Evolutionary conservation across 2,113 vertebrate species (phyloP).

Genomic region (Argyrosomus japonicus): DNA sequence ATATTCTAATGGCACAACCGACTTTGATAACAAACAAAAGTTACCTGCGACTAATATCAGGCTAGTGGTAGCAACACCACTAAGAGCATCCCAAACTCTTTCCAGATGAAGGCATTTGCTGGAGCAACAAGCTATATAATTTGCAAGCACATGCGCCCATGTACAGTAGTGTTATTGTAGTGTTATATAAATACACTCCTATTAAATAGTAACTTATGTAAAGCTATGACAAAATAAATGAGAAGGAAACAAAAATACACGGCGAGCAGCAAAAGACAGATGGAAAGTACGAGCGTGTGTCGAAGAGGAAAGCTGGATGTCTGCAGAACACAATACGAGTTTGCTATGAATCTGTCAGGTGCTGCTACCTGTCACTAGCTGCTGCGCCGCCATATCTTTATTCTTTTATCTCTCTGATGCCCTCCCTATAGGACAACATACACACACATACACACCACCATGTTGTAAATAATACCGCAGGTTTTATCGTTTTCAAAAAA

Average conservation of each 20-base stretch:
- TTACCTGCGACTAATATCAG: background rate
- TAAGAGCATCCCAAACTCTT: background rate
- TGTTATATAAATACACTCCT: background rate
- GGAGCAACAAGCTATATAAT: background rate
- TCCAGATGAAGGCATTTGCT: background rate
- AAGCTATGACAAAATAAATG: background rate
- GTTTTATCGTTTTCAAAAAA: constrained; percentile 62
- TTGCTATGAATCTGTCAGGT: constrained; percentile 52
- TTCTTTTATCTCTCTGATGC: constrained; percentile 63
- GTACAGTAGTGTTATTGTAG: background rate
- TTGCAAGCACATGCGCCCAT: background rate
- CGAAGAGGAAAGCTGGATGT: constrained; percentile 12
- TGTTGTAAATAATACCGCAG: constrained; percentile 51
- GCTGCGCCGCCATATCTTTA: constrained; percentile 33
- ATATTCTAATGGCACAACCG: background rate
- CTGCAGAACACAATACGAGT: constrained; percentile 31
- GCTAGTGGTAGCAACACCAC: background rate
- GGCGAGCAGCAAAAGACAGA: background rate
- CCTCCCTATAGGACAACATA: constrained; percentile 37
- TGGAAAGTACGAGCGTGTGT: background rate
- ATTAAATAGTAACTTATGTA: background rate
- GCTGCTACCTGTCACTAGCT: constrained; percentile 43
- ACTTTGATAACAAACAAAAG: background rate
- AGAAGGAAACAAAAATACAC: background rate
- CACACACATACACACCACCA: constrained; percentile 19